Evolutionary conservation across 2,888 invertebrate species (phyloP), one percentile per base, ranked within the genome.

Genomic region (Drosophila dives): DNA sequence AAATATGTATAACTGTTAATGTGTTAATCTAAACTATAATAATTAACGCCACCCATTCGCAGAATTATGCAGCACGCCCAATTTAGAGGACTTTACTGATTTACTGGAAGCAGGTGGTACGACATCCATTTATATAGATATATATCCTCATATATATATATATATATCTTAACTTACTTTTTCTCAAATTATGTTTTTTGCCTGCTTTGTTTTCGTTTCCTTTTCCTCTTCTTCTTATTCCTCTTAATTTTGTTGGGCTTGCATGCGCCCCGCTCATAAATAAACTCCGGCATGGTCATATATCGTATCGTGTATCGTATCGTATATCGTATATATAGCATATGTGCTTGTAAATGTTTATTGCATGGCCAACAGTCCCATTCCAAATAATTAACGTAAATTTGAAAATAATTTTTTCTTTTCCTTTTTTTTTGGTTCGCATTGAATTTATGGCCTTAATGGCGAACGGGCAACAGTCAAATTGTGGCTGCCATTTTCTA

Each of bases 41-140:
- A 53, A 38, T 23, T 49, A 33, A 59, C 15, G 69, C 69, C 64
- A 75, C 67, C 56, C 45, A 83, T 84, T 64, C 69, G 81, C 90
- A 88, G 92, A 92, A 72, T 83, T 91, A 73, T 92, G 92, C 89
- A 87, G 86, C 81, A 91, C 93, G 76, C 92, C 93, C 84, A 93
- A 91, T 86, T 93, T 94, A 87, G 93, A 94, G 91, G 94, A 94
- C 91, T 93, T 93, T 89, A 91, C 92, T 78, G 92, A 93, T 77
- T 83, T 92, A 79, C 92, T 93, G 93, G 94, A 94, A 88, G 84
- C 92, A 89, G 92, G 92, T 91, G 94, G 94, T 94, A 94, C 92
- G 93, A 77, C 80, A 62, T 45, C 50, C 10, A 34, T 53, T 34
- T 50, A 33, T 15, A 23, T 45, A 45, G 17, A 38, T 17, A 38